phyloP scores from a whole-genome alignment of 2,113 vertebrate species.

The Osmerus eperlanus region DNA sequence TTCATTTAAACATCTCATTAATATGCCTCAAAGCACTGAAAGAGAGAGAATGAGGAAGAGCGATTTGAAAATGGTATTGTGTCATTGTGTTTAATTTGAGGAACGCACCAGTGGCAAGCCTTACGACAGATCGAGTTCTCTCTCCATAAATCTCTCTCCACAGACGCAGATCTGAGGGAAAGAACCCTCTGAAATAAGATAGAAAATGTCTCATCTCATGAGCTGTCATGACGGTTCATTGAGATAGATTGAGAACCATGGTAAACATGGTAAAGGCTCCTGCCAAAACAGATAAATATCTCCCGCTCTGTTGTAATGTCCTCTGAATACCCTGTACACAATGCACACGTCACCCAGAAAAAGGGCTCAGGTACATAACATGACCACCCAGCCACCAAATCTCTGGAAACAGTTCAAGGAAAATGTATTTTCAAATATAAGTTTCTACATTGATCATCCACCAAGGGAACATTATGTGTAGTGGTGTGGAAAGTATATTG shows the following conservation, averaged over 20 bases:
- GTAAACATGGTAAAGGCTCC: neutral
- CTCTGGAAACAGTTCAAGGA: no score
- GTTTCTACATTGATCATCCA: no score
- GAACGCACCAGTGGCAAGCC: conserved; percentile 7
- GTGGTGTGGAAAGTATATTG: no score
- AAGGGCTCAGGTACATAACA: no score
- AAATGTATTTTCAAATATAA: no score
- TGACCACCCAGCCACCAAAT: no score
- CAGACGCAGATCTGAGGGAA: conserved; percentile 24
- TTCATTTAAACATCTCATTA: conserved; percentile 20
- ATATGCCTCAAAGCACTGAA: conserved; percentile 1
- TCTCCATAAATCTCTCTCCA: conserved; percentile 14
- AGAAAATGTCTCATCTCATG: conserved; percentile 34
- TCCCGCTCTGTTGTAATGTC: conserved; percentile 17
- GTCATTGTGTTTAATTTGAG: conserved; percentile 22
- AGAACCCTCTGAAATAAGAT: conserved; percentile 19
- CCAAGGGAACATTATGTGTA: no score
- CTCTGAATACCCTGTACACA: neutral
- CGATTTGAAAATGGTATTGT: conserved; percentile 32
- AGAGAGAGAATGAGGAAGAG: conserved; percentile 1
- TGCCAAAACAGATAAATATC: conserved; percentile 19
- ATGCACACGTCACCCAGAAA: neutral
- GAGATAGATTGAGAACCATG: neutral
- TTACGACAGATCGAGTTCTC: conserved; percentile 21
- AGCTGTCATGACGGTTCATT: conserved; percentile 32